A percentile compares a stretch with the other conserved stretches of the same genome.
Evolutionary conservation across 2,888 invertebrate species (phyloP).

Genomic region (Arrhopalites spinosus): DNA sequence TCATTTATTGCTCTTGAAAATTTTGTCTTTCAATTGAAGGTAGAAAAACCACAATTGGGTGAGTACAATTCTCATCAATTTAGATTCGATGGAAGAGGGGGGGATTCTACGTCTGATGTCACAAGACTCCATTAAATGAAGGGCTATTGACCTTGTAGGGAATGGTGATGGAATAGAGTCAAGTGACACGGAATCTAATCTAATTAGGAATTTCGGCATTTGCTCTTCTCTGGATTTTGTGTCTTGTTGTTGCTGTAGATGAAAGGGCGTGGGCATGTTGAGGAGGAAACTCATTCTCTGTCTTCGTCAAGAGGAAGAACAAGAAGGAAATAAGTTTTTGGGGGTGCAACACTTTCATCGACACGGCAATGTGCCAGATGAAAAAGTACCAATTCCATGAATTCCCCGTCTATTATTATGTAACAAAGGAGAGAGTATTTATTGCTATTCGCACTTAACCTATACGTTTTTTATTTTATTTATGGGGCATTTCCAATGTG

Average conservation of each 20-base stretch:
- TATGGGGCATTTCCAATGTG: too few species aligned
- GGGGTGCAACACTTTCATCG: too few species aligned
- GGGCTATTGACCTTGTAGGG: slow-evolving; percentile 27
- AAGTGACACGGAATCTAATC: slow-evolving; percentile 13
- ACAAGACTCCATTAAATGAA: not conserved
- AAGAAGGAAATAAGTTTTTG: too few species aligned
- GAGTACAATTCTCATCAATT: too few species aligned
- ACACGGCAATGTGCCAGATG: slow-evolving; percentile 19
- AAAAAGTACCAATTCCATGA: slow-evolving; percentile 16
- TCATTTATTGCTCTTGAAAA: too few species aligned
- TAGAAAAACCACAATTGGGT: too few species aligned
- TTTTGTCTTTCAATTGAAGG: too few species aligned
- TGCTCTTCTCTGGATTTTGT: not conserved
- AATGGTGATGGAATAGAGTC: slow-evolving; percentile 31
- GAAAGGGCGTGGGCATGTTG: too few species aligned
- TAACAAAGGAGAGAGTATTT: not conserved
- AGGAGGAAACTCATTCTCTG: too few species aligned
- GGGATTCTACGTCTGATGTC: not conserved
- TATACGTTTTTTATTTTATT: not conserved
- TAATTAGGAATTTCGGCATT: not conserved
- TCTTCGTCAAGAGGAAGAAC: too few species aligned
- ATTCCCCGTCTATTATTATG: not conserved
- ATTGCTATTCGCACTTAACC: slow-evolving; percentile 10
- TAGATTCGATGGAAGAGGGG: too few species aligned
- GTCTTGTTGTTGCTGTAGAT: slow-evolving; percentile 10